Conservation (phyloP, 2,888 invertebrate genomes). For the Scotopteryx bipunctaria region DNA sequence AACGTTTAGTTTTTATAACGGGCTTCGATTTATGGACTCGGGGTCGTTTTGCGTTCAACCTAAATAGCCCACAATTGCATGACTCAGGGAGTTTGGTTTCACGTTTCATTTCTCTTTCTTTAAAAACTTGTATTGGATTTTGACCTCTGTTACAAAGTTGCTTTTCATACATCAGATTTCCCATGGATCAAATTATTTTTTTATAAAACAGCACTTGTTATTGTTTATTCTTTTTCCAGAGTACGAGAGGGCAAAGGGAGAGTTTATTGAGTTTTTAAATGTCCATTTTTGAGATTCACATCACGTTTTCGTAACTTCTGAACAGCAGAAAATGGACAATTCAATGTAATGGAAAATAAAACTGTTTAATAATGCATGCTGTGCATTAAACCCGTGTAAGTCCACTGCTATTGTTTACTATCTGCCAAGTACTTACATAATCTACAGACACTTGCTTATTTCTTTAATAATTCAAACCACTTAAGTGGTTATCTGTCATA, state of each 20-base stretch:
- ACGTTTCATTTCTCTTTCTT: no score
- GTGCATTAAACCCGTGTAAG: constrained; percentile 32
- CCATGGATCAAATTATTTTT: no score
- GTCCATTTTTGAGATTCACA: no score
- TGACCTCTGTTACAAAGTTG: no score
- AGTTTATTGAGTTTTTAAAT: no score
- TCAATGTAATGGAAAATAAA: constrained; percentile 56
- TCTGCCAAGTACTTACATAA: constrained; percentile 35
- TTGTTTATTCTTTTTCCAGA: no score
- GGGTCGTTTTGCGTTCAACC: background rate
- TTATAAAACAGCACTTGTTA: no score
- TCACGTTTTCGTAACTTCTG: constrained; percentile 8
- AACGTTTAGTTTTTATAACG: constrained; percentile 45
- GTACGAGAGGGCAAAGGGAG: no score
- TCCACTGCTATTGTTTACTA: constrained; percentile 43
- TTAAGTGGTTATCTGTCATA: background rate
- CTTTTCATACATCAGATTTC: no score
- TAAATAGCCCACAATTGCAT: background rate
- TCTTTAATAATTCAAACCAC: background rate
- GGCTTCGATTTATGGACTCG: constrained; percentile 33
- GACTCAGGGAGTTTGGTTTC: background rate
- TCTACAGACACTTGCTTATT: constrained; percentile 26
- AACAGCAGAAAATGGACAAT: constrained; percentile 7
- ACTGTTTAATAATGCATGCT: constrained; percentile 67
- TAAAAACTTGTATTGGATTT: no score